Conservation (phyloP, 2,888 invertebrate species). For the Acleris holmiana region DNA sequence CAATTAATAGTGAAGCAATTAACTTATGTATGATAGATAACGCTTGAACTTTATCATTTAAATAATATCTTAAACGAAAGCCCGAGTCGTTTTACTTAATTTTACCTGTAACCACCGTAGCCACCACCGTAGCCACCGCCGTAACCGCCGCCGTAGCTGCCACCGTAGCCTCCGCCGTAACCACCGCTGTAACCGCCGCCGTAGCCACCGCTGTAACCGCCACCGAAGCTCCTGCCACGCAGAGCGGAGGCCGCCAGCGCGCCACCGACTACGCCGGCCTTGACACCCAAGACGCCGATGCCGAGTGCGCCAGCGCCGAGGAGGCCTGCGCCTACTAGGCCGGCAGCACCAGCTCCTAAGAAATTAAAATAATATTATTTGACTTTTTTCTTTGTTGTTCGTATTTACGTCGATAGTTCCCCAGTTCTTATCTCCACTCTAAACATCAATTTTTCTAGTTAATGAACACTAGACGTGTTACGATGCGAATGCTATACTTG, state of each 20-base stretch:
- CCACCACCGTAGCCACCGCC: conserved; percentile 49
- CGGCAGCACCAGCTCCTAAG: conserved; percentile 52
- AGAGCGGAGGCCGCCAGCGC: conserved; percentile 61
- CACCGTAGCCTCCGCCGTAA: conserved; percentile 43
- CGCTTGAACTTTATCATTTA: not conserved
- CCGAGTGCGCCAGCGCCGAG: conserved; percentile 65
- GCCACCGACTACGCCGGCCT: conserved; percentile 69
- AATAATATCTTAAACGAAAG: not conserved
- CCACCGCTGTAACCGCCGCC: conserved; percentile 42
- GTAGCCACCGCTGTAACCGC: conserved; percentile 39
- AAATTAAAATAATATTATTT: not conserved
- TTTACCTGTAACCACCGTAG: conserved; percentile 42
- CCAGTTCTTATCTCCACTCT: no score
- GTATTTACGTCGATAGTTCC: no score
- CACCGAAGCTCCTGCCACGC: conserved; percentile 53
- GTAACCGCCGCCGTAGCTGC: conserved; percentile 42
- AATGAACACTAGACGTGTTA: no score
- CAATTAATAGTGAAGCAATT: no score
- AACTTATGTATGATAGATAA: not conserved
- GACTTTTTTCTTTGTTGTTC: no score
- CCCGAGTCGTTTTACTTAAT: not conserved
- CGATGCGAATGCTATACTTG: no score
- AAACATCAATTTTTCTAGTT: no score
- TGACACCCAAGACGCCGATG: conserved; percentile 65
- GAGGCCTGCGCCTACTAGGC: conserved; percentile 55